Base-by-base conservation (phyloP, 1,140 invertebrate species). In the Drosophila auraria region DNA sequence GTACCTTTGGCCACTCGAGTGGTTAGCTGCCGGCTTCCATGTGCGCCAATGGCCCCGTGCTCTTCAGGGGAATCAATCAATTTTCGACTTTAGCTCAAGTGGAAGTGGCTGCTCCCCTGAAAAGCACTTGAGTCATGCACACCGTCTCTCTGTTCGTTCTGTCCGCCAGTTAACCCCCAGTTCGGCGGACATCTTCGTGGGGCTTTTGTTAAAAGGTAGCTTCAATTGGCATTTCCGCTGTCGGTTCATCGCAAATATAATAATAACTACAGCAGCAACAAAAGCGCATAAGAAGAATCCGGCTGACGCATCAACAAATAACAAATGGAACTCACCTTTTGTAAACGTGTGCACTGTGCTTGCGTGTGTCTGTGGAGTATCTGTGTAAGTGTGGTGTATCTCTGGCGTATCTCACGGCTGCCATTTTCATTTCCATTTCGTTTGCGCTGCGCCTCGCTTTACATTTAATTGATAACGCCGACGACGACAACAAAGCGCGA, bases 391-490 rank as follows among this genome's bases (percentile, higher is more conserved):
- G 58, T 44, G 58, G 60, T 69, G 65, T 42, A 25, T 63, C 20
- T 27, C 27, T 58, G 63, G 58, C 42, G 53, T 71, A 72, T 71
- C 53, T 71, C 70, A 51, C 44, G 80, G 74, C 86, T 90, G 84
- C 84, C 84, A 87, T 87, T 90, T 87, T 77, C 70, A 73, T 73
- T 73, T 73, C 56, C 69, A 51, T 73, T 73, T 59, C 45, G 68
- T 74, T 74, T 53, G 69, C 71, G n/a, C 40, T 74, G 71, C 68
- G 56, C 68, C 64, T 69, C 68, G 64, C 50, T 71, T 87, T 84
- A 84, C 84, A 82, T 75, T 87, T 90, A 87, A 87, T 87, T 87
- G 84, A 87, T 87, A 87, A 87, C 81, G 79, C 79, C 84, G 80
- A 65, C 72, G 50, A 30, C 50, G 84, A 83, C 84, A 84, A 87